Evolutionary conservation across 1,140 invertebrate species (phyloP).

Genomic region (Heliconius congener): DNA sequence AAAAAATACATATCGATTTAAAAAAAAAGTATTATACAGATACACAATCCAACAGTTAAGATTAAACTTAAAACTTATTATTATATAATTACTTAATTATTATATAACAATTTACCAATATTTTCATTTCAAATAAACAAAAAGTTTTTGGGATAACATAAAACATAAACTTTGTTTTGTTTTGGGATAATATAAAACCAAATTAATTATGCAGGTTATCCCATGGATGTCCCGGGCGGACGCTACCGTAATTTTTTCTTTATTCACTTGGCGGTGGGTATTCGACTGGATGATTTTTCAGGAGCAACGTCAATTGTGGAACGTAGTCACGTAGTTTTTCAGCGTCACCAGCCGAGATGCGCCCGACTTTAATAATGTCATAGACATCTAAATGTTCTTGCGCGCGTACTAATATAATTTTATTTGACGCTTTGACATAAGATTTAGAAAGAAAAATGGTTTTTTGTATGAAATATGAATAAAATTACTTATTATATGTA

Average conservation of each 20-base stretch:
- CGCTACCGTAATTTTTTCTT: slow-evolving; percentile 63
- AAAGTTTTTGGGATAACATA: slow-evolving; percentile 6
- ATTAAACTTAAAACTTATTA: too few species aligned
- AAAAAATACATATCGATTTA: too few species aligned
- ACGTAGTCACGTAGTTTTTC: slow-evolving; percentile 74
- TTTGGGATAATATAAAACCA: slow-evolving; percentile 8
- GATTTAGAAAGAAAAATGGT: neutral
- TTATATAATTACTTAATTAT: too few species aligned
- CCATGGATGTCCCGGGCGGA: slow-evolving; percentile 49
- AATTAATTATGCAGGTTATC: slow-evolving; percentile 71
- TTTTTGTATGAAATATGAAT: too few species aligned
- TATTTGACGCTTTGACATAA: neutral
- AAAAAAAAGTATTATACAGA: too few species aligned
- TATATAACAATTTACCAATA: too few species aligned
- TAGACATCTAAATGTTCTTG: slow-evolving; percentile 43
- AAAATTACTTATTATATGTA: too few species aligned
- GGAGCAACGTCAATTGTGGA: slow-evolving; percentile 59
- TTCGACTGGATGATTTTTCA: slow-evolving; percentile 61
- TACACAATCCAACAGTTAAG: too few species aligned
- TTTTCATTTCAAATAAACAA: neutral
- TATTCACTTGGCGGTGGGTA: slow-evolving; percentile 60
- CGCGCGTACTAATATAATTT: slow-evolving; percentile 1
- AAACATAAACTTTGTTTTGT: slow-evolving; percentile 21
- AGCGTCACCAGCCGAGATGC: slow-evolving; percentile 67
- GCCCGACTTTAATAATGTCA: slow-evolving; percentile 74